Base-by-base conservation (phyloP, 2,888 invertebrate genomes). In the Autographa gamma region DNA sequence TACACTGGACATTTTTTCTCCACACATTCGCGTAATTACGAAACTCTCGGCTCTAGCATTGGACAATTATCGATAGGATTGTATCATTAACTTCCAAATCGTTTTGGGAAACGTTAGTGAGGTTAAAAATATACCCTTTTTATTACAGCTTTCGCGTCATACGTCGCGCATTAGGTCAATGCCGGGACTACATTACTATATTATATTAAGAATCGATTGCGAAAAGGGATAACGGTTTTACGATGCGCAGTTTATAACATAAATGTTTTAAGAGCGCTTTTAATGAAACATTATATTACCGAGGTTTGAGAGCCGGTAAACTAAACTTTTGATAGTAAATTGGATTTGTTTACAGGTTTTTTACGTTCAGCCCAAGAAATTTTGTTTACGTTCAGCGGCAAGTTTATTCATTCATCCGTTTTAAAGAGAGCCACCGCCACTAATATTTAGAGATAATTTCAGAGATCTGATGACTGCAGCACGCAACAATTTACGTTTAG, bases 1-100 rank as follows among this genome's bases (percentile, higher is more conserved):
- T 86, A 84, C 80, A 83, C 83, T 82, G 83, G 80, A 84, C 85
- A 83, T 77, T 81, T 84, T 85, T 85, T 79, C 66, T 74, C 64
- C 63, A 73, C 79, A 81, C 79, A 82, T 88, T 88, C 82, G 82
- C 85, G 87, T 86, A 82, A 88, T 87, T 85, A 85, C 75, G 64
- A 69, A 77, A 69, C 74, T 77, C 66, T 74, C 69, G 54, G 60
- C 64, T 73, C 74, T 73, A 72, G 68, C 63, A 66, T 70, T 74
- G 71, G 67, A 80, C 73, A 82, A 82, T 82, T 74, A 77, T 66
- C 63, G 32, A 60, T 54, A 60, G 52, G 54, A 59, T 68, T 65
- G 43, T 66, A 60, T 63, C 67, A 67, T 76, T 68, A 60, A 81
- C 41, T 19, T n/a, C 38, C 69, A 25, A 38, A 60, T 65, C 72